Evolutionary conservation across 2,888 invertebrate genomes (phyloP).

Genomic region (Tiphia femorata): DNA sequence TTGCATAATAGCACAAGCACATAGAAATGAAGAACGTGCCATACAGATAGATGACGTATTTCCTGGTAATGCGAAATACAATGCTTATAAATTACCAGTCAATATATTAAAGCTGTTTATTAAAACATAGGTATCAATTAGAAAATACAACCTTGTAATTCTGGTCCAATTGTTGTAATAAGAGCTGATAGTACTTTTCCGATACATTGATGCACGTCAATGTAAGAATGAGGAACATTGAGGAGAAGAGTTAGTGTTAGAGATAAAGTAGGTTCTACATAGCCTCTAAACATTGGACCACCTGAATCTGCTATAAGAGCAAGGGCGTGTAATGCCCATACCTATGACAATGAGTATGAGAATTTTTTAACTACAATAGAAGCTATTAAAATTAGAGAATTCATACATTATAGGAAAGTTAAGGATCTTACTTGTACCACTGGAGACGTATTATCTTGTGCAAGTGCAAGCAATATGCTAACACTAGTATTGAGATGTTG

Average conservation of each 20-base stretch:
- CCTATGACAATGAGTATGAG: slow-evolving; percentile 69
- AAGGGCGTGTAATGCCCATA: slow-evolving; percentile 97
- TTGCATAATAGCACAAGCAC: slow-evolving; percentile 93
- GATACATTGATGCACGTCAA: slow-evolving; percentile 93
- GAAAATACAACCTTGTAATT: slow-evolving; percentile 81
- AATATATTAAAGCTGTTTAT: background rate
- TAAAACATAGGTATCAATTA: background rate
- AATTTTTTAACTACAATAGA: slow-evolving; percentile 1
- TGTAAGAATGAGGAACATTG: slow-evolving; percentile 89
- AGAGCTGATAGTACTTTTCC: slow-evolving; percentile 94
- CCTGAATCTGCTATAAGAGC: slow-evolving; percentile 97
- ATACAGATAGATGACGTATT: slow-evolving; percentile 81
- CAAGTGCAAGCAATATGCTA: slow-evolving; percentile 92
- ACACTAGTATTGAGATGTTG: slow-evolving; percentile 95
- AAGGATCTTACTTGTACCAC: slow-evolving; percentile 83
- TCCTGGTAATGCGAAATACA: slow-evolving; percentile 68
- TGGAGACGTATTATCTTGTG: slow-evolving; percentile 93
- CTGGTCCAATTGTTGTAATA: slow-evolving; percentile 98
- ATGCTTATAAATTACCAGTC: background rate
- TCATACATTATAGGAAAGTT: background rate
- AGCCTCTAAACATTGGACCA: slow-evolving; percentile 98
- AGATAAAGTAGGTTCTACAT: slow-evolving; percentile 94
- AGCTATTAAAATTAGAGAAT: background rate
- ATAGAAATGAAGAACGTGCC: slow-evolving; percentile 87
- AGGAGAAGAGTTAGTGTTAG: slow-evolving; percentile 90